Percentiles rank a stretch among this genome's conserved stretches.
Conservation (phyloP, 1,140 invertebrate genomes). For the Dendroctonus ponderosae region DNA sequence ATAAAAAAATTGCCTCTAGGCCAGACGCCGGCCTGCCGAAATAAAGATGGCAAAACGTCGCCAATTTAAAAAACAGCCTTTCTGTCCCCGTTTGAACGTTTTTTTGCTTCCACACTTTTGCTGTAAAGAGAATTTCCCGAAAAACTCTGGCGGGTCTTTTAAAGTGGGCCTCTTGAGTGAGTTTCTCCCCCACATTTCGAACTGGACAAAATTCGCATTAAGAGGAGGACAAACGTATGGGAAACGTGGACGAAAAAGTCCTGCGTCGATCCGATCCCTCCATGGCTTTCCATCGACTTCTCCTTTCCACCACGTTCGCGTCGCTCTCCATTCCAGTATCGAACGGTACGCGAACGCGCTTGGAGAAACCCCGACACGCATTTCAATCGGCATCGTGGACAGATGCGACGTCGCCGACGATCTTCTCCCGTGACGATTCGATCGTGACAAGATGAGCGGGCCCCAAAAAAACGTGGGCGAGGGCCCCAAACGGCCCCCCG, state of each 20-base stretch:
- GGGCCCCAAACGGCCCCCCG: constrained; percentile 38
- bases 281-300: constrained; percentile 34
- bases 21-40: too few relatives aligned
- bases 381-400: constrained; percentile 27
- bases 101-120: too few relatives aligned
- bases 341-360: constrained; percentile 41
- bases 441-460: constrained; percentile 36
- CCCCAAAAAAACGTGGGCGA: constrained; percentile 35
- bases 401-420: constrained; percentile 27
- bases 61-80: too few relatives aligned
- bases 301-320: constrained; percentile 30
- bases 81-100: too few relatives aligned
- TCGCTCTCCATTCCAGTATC: constrained; percentile 39
- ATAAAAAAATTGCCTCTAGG: too few relatives aligned
- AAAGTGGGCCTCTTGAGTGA: too few relatives aligned
- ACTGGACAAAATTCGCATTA: neutral
- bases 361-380: constrained; percentile 17
- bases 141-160: too few relatives aligned
- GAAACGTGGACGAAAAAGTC: neutral
- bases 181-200: too few relatives aligned
- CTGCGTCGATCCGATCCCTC: constrained; percentile 37
- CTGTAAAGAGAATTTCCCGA: too few relatives aligned
- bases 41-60: too few relatives aligned
- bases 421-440: neutral
- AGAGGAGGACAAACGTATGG: neutral